Percentiles rank a stretch among this genome's conserved stretches.
Evolutionary conservation across 2,797 vertebrate genomes (phyloP).

Genomic region (Onychomys leucogaster): DNA sequence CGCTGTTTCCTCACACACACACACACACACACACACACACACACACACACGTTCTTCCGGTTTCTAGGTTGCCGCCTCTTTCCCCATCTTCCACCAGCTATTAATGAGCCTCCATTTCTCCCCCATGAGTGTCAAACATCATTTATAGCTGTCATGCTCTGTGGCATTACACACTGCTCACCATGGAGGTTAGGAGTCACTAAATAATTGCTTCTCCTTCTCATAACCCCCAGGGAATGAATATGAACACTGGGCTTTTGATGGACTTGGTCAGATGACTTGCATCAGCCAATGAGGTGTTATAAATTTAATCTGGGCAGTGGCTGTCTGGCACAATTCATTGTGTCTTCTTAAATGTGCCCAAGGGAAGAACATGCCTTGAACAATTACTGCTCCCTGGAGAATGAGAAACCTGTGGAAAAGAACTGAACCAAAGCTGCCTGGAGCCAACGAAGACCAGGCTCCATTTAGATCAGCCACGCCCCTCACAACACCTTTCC

Average conservation of each 20-base stretch:
- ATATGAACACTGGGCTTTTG: neutral
- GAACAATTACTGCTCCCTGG: neutral
- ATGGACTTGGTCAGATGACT: neutral
- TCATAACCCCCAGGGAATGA: neutral
- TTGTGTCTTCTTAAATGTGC: neutral
- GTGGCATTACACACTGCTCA: neutral
- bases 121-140: neutral
- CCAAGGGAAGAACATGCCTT: neutral
- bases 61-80: neutral
- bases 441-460: neutral
- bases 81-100: neutral
- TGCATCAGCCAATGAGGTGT: neutral
- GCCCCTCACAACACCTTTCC: neutral
- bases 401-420: neutral
- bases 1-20: neutral
- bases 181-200: neutral
- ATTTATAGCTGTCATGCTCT: neutral
- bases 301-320: neutral
- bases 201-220: neutral
- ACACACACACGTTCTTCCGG: neutral
- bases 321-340: neutral
- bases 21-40: too few relatives aligned
- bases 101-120: neutral
- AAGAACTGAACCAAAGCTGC: neutral
- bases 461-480: neutral